Base-by-base conservation (phyloP, 1,140 invertebrate genomes). In the Macrosteles quadrilineatus region DNA sequence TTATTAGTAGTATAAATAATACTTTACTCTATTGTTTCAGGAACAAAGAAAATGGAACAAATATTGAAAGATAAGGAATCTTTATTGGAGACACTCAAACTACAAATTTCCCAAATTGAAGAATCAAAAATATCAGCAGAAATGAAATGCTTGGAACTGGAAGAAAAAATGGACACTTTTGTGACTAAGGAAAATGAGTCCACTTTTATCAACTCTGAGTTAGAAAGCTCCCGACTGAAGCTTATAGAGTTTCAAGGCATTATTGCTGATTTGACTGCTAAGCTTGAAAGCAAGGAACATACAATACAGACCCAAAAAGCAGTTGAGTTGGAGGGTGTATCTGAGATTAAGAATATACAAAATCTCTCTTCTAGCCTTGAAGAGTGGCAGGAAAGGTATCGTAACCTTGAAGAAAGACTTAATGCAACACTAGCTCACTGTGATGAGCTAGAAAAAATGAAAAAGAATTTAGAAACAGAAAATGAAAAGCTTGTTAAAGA, bases 131-230 rank as follows among this genome's bases (percentile, higher is more conserved):
- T 76, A 40, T 63, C 68, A 30, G 68, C 73, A 47, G 75, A 73
- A 69, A 74, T 72, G 67, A 73, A 72, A 67, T 45, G 64, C 31
- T 47, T 72, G 0, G 73, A 73, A 71, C 9, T 74, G 3, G 75
- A 74, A 70, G 74, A 75, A 53, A 70, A 72, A 67, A 21, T 75
- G 21, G 69, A 74, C n/a, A 45, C 32, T 6, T 47, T 47, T 14
- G 67, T 68, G 50, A 83, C 85, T 73, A 86, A 89, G 73, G 78
- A 85, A 14, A 63, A 80, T 25, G 80, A 78, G 53, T 6, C 36
- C 0, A 77, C 81, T 23, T 75, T 79, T 17, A 66, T 66, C 0
- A 78, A 81, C n/a, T 73, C 72, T 2, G 66, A 74, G 40, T 75
- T 78, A 70, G 69, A 69, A 31, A 69, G 47, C 14, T 21, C 55